A percentile compares a stretch with the other conserved stretches of the same genome.
phyloP scores from a whole-genome alignment of 2,113 vertebrate genomes.

The Struthio camelus region DNA sequence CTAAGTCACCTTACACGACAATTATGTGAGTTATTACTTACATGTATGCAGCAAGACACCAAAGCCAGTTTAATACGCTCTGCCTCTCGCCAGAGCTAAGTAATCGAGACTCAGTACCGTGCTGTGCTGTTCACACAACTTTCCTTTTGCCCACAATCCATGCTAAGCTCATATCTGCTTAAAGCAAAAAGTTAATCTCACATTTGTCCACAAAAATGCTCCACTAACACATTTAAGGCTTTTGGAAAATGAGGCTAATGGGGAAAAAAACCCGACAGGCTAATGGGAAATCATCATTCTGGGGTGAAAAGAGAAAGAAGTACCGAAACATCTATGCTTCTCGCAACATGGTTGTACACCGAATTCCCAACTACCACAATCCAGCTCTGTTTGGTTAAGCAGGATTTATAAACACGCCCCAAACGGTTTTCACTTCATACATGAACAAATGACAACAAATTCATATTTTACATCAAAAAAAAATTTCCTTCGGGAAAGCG shows the following conservation, averaged over 20 bases:
- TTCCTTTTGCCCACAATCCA: not conserved
- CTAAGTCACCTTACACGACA: not conserved
- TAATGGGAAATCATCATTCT: fast-evolving
- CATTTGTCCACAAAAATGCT: not conserved
- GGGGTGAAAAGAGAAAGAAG: not conserved
- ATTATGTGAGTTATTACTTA: not conserved
- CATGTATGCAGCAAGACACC: not conserved
- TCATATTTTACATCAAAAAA: not conserved
- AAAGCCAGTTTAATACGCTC: not conserved
- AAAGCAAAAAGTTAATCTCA: not conserved
- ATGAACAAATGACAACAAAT: not conserved
- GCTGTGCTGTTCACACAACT: not conserved
- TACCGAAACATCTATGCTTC: not conserved
- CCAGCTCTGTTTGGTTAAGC: not conserved
- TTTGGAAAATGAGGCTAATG: not conserved
- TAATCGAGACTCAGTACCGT: not conserved
- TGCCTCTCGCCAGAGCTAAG: not conserved
- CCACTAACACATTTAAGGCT: no score
- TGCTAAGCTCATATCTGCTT: fast-evolving
- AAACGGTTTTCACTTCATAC: not conserved
- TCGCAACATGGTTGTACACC: not conserved
- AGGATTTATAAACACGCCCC: not conserved
- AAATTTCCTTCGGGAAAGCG: not conserved
- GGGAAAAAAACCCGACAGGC: not conserved
- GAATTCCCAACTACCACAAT: not conserved